Percentiles rank a stretch among this genome's conserved stretches.
These are phyloP conservation scores for Triplophysa tibetana DNA, from an alignment of 2,113 vertebrate species.

Conservation along the genomic window DNA sequence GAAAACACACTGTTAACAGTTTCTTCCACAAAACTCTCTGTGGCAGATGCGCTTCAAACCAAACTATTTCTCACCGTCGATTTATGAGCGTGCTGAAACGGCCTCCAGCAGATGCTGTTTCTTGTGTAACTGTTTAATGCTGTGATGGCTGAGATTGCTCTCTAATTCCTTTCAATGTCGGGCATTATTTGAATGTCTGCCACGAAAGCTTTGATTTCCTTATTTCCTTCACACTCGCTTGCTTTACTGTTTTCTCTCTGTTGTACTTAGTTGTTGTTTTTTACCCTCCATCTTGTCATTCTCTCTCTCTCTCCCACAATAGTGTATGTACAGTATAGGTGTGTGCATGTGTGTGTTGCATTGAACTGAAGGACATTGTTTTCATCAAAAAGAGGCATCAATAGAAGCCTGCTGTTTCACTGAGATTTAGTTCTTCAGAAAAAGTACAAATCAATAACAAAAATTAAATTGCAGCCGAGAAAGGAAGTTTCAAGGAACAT, in stretches of 20 bases:
- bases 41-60: slow-evolving; percentile 15
- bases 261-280: not conserved
- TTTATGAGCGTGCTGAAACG: not conserved
- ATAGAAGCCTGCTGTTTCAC: not conserved
- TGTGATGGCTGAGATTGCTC: slow-evolving; percentile 45
- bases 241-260: not conserved
- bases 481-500: not conserved
- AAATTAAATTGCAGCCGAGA: too few relatives aligned
- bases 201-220: slow-evolving; percentile 47
- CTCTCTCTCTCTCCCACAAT: not conserved
- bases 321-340: too few relatives aligned
- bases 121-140: slow-evolving; percentile 42
- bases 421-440: not conserved
- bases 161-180: slow-evolving; percentile 38
- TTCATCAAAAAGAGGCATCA: not conserved
- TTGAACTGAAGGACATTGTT: not conserved
- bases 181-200: slow-evolving; percentile 36
- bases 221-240: slow-evolving; percentile 5
- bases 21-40: not conserved
- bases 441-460: not conserved
- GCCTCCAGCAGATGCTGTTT: not conserved
- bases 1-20: not conserved
- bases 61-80: not conserved
- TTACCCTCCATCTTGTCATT: not conserved
- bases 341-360: not conserved